Conservation (phyloP, 2,797 vertebrate genomes). For the Eidolon dupreanum region DNA sequence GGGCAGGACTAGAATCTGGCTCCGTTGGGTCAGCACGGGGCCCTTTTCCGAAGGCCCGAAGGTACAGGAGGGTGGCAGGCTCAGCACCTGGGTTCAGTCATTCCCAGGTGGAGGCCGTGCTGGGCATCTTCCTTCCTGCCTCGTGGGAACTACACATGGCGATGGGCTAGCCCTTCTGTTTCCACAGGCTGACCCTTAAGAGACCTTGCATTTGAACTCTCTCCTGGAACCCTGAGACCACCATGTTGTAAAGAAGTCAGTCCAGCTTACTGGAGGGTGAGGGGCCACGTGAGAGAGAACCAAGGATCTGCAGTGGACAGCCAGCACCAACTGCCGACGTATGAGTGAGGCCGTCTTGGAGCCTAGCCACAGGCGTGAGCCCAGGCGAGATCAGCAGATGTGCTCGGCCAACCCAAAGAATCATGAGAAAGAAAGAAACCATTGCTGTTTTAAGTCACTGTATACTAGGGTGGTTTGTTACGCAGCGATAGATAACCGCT, state of each 20-base stretch:
- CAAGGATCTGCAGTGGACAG: not conserved
- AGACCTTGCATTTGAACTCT: not conserved
- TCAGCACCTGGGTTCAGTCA: not conserved
- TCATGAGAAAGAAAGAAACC: not conserved
- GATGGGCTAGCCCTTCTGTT: not conserved
- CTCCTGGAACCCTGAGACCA: not conserved
- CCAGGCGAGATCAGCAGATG: not conserved
- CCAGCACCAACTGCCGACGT: not conserved
- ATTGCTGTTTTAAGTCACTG: not conserved
- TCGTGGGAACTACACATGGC: not conserved
- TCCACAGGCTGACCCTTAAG: not conserved
- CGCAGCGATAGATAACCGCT: not conserved
- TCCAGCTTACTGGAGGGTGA: not conserved
- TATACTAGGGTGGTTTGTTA: not conserved
- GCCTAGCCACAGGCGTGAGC: not conserved
- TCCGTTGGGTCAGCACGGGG: not conserved
- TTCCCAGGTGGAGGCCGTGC: not conserved
- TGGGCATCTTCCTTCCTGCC: not conserved
- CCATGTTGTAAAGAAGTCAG: not conserved
- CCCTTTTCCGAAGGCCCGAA: not conserved
- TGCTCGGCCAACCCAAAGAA: not conserved
- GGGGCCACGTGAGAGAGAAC: not conserved
- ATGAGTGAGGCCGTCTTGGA: not conserved
- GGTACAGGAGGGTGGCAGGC: accelerated
- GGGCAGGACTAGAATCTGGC: not conserved